Evolutionary conservation across 2,888 invertebrate genomes (phyloP), one percentile per base, ranked within the genome.

Genomic region (Esperia sulphurella): DNA sequence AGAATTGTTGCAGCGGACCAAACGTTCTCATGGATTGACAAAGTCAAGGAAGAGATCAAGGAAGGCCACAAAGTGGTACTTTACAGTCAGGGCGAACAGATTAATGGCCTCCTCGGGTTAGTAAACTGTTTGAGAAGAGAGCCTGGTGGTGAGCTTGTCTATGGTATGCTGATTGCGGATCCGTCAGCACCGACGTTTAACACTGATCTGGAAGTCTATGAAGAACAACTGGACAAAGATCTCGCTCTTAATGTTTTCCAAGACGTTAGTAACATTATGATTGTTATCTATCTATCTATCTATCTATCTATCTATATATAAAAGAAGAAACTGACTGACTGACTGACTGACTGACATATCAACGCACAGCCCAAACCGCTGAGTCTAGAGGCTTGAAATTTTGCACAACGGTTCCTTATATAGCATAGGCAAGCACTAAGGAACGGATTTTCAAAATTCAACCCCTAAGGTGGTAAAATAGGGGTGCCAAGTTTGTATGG

Each of bases 111-210:
- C 0, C 74, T 97, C 14, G 99, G 98, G n/a, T 82, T 98, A 46
- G 92, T 96, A 0, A 97, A 97, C 63, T 98, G 98, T 75, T 75
- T 98, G 29, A 91, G 95, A 50, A 94, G 91, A 61, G 97, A 98
- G 69, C 93, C 94, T 0, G 94, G 94, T 56, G 95, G 95, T 42
- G 91, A 92, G 57, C 73, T 91, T 0, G 83, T 93, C 0, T 89
- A 90, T 45, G 92, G 93, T 47, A 75, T 95, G 6, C 90, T 94
- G 35, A 92, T 95, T 47, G 74, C 93, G 53, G 93, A 93, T 58
- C 71, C 83, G 0, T 84, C 87, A 1, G 94, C 94, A 0, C 94
- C 95, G 0, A 69, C 82, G 1, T 96, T 96, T 58, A 91, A 93
- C 57, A 76, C 92, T 3, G 85, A 92, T 8, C 72, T 92, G 68